A percentile compares a stretch with the other conserved stretches of the same genome.
Evolutionary conservation across 2,888 invertebrate genomes (phyloP).

Genomic region (Tribolium freemani): DNA sequence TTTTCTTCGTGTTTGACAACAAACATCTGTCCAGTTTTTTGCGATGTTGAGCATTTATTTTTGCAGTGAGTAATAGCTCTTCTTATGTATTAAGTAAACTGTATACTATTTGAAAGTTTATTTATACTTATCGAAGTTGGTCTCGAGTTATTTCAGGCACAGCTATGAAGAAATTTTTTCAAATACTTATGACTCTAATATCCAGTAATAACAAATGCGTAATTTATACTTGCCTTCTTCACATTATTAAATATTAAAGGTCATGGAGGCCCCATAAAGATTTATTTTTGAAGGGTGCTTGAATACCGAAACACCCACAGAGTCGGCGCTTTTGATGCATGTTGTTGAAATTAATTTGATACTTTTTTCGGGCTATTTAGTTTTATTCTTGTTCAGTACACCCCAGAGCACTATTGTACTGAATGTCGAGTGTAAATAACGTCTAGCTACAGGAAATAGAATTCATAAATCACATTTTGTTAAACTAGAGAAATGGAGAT

Average conservation of each 20-base stretch:
- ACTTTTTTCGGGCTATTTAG: background rate
- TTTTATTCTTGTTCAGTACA: background rate
- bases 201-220: background rate
- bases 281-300: background rate
- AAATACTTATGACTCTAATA: background rate
- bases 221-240: background rate
- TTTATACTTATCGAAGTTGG: slow-evolving; percentile 27
- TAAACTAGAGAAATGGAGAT: background rate
- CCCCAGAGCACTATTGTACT: background rate
- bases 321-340: no score
- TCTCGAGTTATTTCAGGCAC: slow-evolving; percentile 26
- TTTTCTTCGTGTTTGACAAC: slow-evolving; percentile 21
- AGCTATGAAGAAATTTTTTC: background rate
- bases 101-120: slow-evolving; percentile 31
- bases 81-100: slow-evolving; percentile 24
- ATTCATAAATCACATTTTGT: background rate
- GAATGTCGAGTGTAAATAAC: background rate
- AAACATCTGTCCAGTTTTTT: slow-evolving; percentile 40
- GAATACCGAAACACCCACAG: no score
- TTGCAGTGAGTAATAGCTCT: slow-evolving; percentile 41
- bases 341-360: background rate
- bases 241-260: background rate
- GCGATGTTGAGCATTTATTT: slow-evolving; percentile 42
- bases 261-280: background rate
- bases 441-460: background rate